Conservation (phyloP, 1,140 invertebrate species). For the Antheraea mylitta region DNA sequence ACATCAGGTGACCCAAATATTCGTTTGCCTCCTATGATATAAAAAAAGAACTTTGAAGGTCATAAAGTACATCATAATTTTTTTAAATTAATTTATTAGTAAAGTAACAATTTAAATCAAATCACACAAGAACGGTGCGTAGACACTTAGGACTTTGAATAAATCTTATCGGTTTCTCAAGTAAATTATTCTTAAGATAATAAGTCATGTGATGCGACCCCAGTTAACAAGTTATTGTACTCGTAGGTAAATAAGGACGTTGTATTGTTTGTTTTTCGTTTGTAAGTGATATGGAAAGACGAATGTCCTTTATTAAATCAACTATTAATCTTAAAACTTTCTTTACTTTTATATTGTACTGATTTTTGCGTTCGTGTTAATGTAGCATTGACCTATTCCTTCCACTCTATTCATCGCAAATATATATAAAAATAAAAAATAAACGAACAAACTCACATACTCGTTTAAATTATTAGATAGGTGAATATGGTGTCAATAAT, state of each 20-base stretch:
- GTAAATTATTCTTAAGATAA: constrained; percentile 3
- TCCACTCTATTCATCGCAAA: no score
- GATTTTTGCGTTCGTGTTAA: no score
- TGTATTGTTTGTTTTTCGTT: not conserved
- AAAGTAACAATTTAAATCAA: not conserved
- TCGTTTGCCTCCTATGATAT: no score
- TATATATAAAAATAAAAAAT: no score
- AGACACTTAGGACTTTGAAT: not conserved
- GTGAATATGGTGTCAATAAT: no score
- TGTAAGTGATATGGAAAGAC: not conserved
- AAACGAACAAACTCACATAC: no score
- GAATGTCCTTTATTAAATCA: not conserved
- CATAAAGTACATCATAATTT: no score
- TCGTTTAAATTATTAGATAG: no score
- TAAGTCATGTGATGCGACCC: not conserved
- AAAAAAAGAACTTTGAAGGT: no score
- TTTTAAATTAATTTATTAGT: not conserved
- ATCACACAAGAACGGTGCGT: not conserved
- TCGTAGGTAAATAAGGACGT: not conserved
- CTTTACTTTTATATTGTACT: not conserved
- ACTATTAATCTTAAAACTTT: not conserved
- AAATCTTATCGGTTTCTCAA: not conserved
- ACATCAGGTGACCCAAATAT: no score
- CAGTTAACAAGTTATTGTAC: not conserved
- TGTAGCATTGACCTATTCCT: no score